Conservation (phyloP, 2,113 vertebrate species). For the Thymallus thymallus region DNA sequence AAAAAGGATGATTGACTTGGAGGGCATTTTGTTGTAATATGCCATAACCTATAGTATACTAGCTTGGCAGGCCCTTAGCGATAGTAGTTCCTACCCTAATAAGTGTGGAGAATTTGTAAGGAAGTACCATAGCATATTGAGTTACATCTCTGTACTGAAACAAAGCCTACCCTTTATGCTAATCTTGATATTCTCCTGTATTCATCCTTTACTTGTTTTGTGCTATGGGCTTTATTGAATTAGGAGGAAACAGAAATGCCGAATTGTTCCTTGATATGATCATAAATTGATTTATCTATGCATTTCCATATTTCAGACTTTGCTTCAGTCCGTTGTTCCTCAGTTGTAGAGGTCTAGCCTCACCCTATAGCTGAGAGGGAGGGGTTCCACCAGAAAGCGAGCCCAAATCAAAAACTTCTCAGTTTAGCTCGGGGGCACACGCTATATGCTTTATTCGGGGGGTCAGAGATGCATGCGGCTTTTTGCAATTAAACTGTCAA, state of each 20-base stretch:
- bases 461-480: not conserved
- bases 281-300: slow-evolving; percentile 55
- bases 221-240: slow-evolving; percentile 54
- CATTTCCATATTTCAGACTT: slow-evolving; percentile 59
- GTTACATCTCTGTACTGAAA: slow-evolving; percentile 42
- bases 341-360: slow-evolving; percentile 58
- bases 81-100: slow-evolving; percentile 44
- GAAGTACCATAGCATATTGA: slow-evolving; percentile 53
- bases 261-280: slow-evolving; percentile 63
- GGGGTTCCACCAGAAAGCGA: not conserved
- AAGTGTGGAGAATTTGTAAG: slow-evolving; percentile 50
- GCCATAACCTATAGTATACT: slow-evolving; percentile 36
- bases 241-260: slow-evolving; percentile 44
- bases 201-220: slow-evolving; percentile 55
- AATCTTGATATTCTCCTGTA: slow-evolving; percentile 39
- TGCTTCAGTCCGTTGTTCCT: slow-evolving; percentile 50
- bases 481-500: slow-evolving; percentile 3
- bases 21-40: slow-evolving; percentile 34
- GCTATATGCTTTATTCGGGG: not conserved
- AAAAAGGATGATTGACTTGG: slow-evolving; percentile 17
- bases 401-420: not conserved
- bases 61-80: slow-evolving; percentile 42
- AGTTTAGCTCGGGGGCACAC: not conserved
- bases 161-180: slow-evolving; percentile 44
- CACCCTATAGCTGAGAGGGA: not conserved